Evolutionary conservation across 1,140 invertebrate genomes (phyloP), one percentile per base, ranked within the genome.

Genomic region (Sipha flava): DNA sequence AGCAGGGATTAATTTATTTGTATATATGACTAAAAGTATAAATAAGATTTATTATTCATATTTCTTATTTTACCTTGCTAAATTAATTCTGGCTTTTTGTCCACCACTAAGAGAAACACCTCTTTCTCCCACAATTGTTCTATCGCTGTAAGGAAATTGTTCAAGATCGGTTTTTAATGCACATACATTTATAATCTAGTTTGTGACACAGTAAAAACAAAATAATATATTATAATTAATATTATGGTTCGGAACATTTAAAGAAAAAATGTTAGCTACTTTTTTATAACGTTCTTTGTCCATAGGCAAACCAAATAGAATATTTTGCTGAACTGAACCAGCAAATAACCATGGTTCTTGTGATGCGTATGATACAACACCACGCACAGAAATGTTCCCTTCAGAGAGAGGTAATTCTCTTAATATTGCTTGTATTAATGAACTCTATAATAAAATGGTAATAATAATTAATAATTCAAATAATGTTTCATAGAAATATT

Each of bases 321-420:
- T 96, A 85, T 98, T 98, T 83, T 97, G 93, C 45, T 91, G 87
- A 5, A 94, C 89, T 57, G 90, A 89, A 10, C 91, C 92, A 80
- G 89, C 85, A 84, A 94, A 94, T 0, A 97, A 88, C 95, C 95
- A 98, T 0, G 95, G 91, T 82, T 96, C 93, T 85, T 98, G 96
- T 23, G 94, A 92, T 18, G 94, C 91, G 85, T 97, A 98, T 0
- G 94, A 92, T 3, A 97, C 85, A 40, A 87, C 90, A 18, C 96
- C 96, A 52, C 89, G 88, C 0, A 95, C 86, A 62, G 88, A 86
- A 0, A 96, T 85, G 6, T 85, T 86, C 0, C 95, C 95, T 0
- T 87, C 85, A 3, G 84, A 85, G 0, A 93, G 82, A 4, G 92
- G 91, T 34, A 97, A 84, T 86, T 98, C 96, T 62, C 90, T 87